These are phyloP conservation scores for Garrulus glandarius DNA, from an alignment of 2,797 vertebrate genomes.

Conservation along the genomic window DNA sequence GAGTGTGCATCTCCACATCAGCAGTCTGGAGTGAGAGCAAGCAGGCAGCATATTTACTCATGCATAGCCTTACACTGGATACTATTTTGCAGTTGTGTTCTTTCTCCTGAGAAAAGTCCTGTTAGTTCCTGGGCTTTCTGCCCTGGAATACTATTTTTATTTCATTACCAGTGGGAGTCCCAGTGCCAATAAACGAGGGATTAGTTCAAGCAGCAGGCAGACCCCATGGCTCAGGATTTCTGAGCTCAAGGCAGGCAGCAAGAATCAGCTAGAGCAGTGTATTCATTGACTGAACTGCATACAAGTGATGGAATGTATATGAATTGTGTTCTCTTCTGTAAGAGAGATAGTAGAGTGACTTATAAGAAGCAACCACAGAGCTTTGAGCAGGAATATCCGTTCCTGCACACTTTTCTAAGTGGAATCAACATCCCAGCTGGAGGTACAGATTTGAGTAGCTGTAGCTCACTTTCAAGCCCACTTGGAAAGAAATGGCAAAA, in stretches of 20 bases:
- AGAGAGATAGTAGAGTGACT: not conserved
- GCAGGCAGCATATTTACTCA: not conserved
- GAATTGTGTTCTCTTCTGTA: not conserved
- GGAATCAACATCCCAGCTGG: not conserved
- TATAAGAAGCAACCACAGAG: not conserved
- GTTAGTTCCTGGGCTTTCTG: not conserved
- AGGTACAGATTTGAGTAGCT: not conserved
- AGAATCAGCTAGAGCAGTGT: not conserved
- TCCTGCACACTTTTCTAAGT: not conserved
- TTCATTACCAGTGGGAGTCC: not conserved
- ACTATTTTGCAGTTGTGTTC: not conserved
- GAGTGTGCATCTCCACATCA: not conserved
- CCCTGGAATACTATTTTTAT: not conserved
- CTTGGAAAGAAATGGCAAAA: not conserved
- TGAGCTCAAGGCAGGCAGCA: not conserved
- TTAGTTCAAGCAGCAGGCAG: not conserved
- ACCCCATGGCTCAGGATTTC: not conserved
- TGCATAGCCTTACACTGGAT: not conserved
- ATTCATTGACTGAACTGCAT: not conserved
- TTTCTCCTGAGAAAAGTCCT: not conserved
- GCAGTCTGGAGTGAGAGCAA: not conserved
- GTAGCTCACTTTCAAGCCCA: not conserved
- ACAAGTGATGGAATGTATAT: not conserved
- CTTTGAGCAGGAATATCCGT: not conserved
- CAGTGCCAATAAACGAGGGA: not conserved